Evolutionary conservation across 2,113 vertebrate species (phyloP), one percentile per base, ranked within the genome.

Genomic region (Rhea americana): DNA sequence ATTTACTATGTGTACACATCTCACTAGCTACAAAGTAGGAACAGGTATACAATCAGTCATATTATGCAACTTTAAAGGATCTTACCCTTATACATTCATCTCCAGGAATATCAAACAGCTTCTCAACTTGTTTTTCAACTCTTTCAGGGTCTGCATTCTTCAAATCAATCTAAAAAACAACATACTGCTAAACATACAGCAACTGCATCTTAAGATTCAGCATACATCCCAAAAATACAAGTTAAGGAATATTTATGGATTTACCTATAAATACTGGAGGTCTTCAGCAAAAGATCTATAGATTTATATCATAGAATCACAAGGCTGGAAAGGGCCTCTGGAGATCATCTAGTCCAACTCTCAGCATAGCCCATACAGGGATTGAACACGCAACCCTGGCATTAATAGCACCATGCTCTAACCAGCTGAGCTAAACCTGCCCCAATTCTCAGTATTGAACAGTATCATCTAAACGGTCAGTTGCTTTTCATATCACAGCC

Each of bases 101-200:
- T n/a, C 73, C 8, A 66, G 99, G 98, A 93, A 99, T 99, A 97
- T 99, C 99, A 97, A 99, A 99, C 30, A 99, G 95, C 63, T 98
- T 99, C 97, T 99, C 99, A 90, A 99, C 99, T 96, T 99, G 99
- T 53, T 98, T 98, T 97, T 98, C 99, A 85, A 99, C 99, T 89
- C 98, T 97, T 90, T 98, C 98, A 66, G 99, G 99, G 87, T 99
- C 98, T 51, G 99, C 99, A 93, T 99, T 99, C 98, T 99, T 99
- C 89, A 99, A 97, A 96, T 99, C 99, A 94, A 99, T 99, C 99
- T 99, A 87, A 65, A 93, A 95, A 97, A 93, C 74, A 95, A 74
- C 35, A 50, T 68, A 80, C 13, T 62, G 20, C 39, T 90, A 76
- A 68, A 59, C 22, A 85, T 7, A 66, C 11, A 82, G 24, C 59